Evolutionary conservation across 2,113 vertebrate species (phyloP).

Genomic region (Astur gentilis): DNA sequence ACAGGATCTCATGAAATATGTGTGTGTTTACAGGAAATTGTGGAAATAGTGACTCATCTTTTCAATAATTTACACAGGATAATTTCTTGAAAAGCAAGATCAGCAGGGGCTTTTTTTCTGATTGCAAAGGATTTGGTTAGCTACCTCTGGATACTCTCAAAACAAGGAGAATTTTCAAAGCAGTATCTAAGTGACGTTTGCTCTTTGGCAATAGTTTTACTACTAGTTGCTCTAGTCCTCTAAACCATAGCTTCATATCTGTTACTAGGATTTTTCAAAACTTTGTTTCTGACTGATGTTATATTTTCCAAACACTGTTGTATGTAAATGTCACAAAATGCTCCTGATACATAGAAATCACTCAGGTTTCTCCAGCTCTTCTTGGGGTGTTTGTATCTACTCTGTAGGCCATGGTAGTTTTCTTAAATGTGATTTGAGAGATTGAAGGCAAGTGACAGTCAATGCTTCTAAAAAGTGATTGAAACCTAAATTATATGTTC

Average conservation of each 20-base stretch:
- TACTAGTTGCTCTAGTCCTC: background rate
- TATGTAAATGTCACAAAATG: background rate
- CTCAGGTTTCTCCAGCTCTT: background rate
- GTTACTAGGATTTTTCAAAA: background rate
- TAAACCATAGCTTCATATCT: background rate
- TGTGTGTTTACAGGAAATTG: slow-evolving; percentile 36
- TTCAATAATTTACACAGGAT: slow-evolving; percentile 53
- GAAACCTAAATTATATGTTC: background rate
- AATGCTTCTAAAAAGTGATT: background rate
- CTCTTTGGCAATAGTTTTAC: background rate
- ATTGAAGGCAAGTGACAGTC: background rate
- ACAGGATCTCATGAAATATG: slow-evolving; percentile 26
- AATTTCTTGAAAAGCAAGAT: slow-evolving; percentile 44
- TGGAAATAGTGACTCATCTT: slow-evolving; percentile 37
- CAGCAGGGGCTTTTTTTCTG: background rate
- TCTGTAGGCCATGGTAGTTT: background rate
- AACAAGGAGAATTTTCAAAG: background rate
- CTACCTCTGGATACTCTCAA: background rate
- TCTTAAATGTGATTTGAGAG: background rate
- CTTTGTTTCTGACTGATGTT: background rate
- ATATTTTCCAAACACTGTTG: background rate
- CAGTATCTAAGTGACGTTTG: background rate
- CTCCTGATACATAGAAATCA: background rate
- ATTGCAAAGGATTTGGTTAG: background rate
- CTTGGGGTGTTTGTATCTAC: background rate